phyloP scores from a whole-genome alignment of 2,888 invertebrate species.

The Epinotia ramella region DNA sequence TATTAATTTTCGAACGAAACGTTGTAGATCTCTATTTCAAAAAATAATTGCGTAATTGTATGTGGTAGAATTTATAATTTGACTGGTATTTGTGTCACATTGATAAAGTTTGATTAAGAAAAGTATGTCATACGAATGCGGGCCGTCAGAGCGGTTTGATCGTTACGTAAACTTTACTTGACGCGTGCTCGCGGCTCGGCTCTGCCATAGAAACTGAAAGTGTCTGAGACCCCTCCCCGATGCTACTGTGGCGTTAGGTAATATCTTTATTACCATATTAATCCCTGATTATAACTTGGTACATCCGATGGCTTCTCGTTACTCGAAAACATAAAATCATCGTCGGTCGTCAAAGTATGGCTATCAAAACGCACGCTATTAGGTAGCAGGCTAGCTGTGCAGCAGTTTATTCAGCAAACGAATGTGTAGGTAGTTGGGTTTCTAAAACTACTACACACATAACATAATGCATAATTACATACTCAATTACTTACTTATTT shows the following conservation, averaged over 20 bases:
- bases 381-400: neutral
- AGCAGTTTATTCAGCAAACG: neutral
- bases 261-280: constrained; percentile 66
- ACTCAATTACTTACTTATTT: neutral
- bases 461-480: too few relatives aligned
- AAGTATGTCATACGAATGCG: constrained; percentile 77
- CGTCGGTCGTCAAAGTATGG: neutral
- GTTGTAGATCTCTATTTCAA: neutral
- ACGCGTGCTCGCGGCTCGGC: constrained; percentile 69
- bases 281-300: constrained; percentile 63
- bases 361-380: neutral
- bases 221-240: constrained; percentile 63
- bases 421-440: neutral
- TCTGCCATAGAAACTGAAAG: constrained; percentile 79
- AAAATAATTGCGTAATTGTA: constrained; percentile 36
- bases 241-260: constrained; percentile 62
- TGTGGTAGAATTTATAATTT: constrained; percentile 16
- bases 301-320: constrained; percentile 58
- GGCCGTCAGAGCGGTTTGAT: constrained; percentile 60
- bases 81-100: constrained; percentile 27
- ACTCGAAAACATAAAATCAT: constrained; percentile 23
- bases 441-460: neutral
- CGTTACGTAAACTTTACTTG: constrained; percentile 60
- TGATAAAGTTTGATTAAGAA: constrained; percentile 55
- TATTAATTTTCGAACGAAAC: constrained; percentile 39